Conservation (phyloP, 2,888 invertebrate genomes). For the Phytoseiulus persimilis region DNA sequence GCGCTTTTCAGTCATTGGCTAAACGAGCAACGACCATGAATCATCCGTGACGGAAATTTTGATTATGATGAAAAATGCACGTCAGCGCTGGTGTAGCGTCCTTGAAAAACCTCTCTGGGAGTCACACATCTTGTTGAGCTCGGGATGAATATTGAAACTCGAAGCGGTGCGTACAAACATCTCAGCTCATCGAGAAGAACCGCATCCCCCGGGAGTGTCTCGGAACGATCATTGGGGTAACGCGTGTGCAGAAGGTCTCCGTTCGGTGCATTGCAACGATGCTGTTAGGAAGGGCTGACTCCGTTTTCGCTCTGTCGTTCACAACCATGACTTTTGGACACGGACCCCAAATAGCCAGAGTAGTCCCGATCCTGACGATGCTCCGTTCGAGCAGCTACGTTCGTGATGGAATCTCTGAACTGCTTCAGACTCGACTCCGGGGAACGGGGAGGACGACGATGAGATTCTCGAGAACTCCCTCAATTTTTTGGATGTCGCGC, state of each 20-base stretch:
- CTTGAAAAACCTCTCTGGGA: not conserved
- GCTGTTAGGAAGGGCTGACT: not conserved
- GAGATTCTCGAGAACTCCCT: too few species aligned
- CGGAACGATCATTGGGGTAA: not conserved
- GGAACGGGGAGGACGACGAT: too few species aligned
- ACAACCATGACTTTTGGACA: too few species aligned
- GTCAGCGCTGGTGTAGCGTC: not conserved
- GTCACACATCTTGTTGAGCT: not conserved
- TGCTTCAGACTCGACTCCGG: too few species aligned
- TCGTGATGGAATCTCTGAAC: too few species aligned
- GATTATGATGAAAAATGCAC: not conserved
- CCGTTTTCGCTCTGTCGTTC: not conserved
- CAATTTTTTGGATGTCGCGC: too few species aligned
- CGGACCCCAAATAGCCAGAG: too few species aligned
- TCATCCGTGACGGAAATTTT: not conserved
- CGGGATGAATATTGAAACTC: not conserved
- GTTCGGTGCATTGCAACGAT: not conserved
- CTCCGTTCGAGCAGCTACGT: too few species aligned
- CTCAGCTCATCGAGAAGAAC: not conserved
- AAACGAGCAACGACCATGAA: not conserved
- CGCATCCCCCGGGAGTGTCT: not conserved
- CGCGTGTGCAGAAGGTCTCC: not conserved
- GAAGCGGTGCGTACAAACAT: not conserved
- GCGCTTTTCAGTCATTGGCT: not conserved
- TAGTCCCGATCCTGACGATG: too few species aligned